A percentile compares a stretch with the other conserved stretches of the same genome.
Evolutionary conservation across 1,140 invertebrate species (phyloP).

Genomic region (Spodoptera litura): DNA sequence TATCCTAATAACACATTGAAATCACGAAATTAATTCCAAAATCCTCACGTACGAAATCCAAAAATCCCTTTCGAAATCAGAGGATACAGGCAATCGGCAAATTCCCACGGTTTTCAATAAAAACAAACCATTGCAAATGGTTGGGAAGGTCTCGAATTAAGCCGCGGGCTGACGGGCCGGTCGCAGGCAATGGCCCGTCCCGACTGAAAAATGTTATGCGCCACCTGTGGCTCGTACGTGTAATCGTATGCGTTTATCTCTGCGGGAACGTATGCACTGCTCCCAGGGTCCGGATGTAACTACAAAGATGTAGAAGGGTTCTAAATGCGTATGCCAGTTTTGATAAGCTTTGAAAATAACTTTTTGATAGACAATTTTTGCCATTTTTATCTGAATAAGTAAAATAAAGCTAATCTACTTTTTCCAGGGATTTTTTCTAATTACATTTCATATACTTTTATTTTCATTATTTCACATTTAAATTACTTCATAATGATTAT

Average conservation of each 20-base stretch:
- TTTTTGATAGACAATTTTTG: too few species aligned
- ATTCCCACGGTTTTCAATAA: conserved; percentile 77
- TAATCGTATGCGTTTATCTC: conserved; percentile 85
- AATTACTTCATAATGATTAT: too few species aligned
- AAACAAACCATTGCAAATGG: conserved; percentile 75
- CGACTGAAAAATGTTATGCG: conserved; percentile 83
- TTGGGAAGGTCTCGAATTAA: conserved; percentile 74
- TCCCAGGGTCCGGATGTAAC: conserved; percentile 45
- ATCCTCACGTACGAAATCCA: conserved; percentile 19
- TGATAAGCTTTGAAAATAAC: too few species aligned
- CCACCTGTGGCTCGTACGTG: conserved; percentile 78
- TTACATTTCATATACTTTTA: too few species aligned
- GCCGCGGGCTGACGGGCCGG: conserved; percentile 59
- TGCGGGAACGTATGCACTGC: conserved; percentile 70
- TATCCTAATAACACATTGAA: background rate
- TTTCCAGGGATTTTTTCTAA: too few species aligned
- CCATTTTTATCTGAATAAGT: too few species aligned
- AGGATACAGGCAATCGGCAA: conserved; percentile 32
- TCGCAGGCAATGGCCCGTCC: conserved; percentile 64
- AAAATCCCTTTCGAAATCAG: conserved; percentile 35
- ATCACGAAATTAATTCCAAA: conserved; percentile 33
- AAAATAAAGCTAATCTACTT: too few species aligned
- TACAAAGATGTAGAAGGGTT: conserved; percentile 60
- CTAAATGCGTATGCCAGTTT: background rate
- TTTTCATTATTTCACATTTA: too few species aligned